A percentile compares a stretch with the other conserved stretches of the same genome.
Evolutionary conservation across 2,797 vertebrate species (phyloP).

Genomic region (Erpetoichthys calabaricus): DNA sequence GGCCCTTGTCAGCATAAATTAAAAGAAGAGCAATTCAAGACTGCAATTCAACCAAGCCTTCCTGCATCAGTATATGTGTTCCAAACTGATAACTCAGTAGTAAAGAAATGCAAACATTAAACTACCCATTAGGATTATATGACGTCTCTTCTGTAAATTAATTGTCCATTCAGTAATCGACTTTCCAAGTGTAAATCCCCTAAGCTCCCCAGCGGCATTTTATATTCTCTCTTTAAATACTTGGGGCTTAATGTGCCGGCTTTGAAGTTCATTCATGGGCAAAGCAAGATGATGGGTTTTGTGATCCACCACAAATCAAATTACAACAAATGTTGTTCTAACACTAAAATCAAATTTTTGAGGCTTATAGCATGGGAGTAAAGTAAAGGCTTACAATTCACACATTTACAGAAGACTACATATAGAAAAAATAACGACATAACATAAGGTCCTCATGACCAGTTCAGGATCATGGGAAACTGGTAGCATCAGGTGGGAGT

Average conservation of each 20-base stretch:
- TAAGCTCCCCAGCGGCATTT: slow-evolving; percentile 4
- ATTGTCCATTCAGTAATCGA: slow-evolving; percentile 15
- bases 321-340: not conserved
- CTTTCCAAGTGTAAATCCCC: slow-evolving; percentile 4
- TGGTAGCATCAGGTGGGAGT: too few species aligned
- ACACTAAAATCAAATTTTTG: too few species aligned
- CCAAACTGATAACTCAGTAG: slow-evolving; percentile 5
- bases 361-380: too few species aligned
- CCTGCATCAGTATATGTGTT: not conserved
- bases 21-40: too few species aligned
- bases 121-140: slow-evolving; percentile 10
- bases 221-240: slow-evolving; percentile 7
- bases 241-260: slow-evolving; percentile 3
- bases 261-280: slow-evolving; percentile 5
- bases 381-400: too few species aligned
- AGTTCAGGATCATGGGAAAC: too few species aligned
- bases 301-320: slow-evolving; percentile 16
- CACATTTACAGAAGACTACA: too few species aligned
- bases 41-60: too few species aligned
- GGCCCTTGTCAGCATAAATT: too few species aligned
- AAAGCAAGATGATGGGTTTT: slow-evolving; percentile 8
- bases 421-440: too few species aligned
- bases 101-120: slow-evolving; percentile 19
- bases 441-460: too few species aligned
- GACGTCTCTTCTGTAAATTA: slow-evolving; percentile 19